These are phyloP conservation scores for Drosophila fuyamai DNA, from an alignment of 1,140 invertebrate genomes.

Conservation along the genomic window DNA sequence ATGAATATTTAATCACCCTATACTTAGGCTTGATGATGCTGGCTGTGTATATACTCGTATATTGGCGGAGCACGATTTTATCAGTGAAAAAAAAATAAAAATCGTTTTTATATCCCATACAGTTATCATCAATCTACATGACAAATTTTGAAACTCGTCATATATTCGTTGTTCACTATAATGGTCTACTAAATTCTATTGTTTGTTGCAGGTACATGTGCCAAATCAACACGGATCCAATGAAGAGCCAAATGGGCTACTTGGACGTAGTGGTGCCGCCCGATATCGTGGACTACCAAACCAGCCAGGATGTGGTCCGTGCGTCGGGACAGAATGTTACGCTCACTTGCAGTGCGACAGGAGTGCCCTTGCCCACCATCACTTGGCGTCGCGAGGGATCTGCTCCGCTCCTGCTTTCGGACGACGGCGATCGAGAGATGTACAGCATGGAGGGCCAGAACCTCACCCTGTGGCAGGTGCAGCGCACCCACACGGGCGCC, in stretches of 20 bases:
- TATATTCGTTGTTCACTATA: too few relatives aligned
- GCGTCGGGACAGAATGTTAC: slow-evolving; percentile 91
- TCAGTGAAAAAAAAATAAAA: too few relatives aligned
- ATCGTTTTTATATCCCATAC: too few relatives aligned
- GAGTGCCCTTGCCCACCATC: slow-evolving; percentile 88
- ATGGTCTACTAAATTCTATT: too few relatives aligned
- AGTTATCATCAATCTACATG: too few relatives aligned
- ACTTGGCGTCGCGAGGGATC: slow-evolving; percentile 89
- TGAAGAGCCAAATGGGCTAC: slow-evolving; percentile 95
- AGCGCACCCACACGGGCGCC: slow-evolving; percentile 84
- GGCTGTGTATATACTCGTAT: too few relatives aligned
- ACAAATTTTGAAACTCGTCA: too few relatives aligned
- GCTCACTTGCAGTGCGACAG: slow-evolving; percentile 90
- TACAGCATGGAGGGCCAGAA: slow-evolving; percentile 83
- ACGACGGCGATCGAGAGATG: slow-evolving; percentile 51
- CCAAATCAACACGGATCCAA: slow-evolving; percentile 96
- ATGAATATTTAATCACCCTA: too few relatives aligned
- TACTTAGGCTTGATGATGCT: too few relatives aligned
- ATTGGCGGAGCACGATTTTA: too few relatives aligned
- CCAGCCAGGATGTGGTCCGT: slow-evolving; percentile 90
- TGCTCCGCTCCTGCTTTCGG: slow-evolving; percentile 84
- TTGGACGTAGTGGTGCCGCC: slow-evolving; percentile 94
- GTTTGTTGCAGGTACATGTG: slow-evolving; percentile 87
- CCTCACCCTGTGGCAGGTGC: slow-evolving; percentile 84
- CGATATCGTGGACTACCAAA: slow-evolving; percentile 90